Evolutionary conservation across 2,888 invertebrate genomes (phyloP).

Genomic region (Ophion obscuratus): DNA sequence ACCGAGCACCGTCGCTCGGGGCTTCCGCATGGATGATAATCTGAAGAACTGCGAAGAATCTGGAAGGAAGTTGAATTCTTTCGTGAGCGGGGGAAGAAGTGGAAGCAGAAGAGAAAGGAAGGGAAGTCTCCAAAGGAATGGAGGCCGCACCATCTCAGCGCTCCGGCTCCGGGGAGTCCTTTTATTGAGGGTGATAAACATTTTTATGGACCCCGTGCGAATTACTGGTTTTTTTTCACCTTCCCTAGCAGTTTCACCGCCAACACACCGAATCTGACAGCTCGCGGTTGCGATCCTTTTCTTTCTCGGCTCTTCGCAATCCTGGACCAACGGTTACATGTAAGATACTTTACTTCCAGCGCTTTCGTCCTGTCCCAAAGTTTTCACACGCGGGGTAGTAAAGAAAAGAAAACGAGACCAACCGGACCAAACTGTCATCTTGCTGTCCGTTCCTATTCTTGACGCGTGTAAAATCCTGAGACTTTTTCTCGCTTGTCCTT

Average conservation of each 20-base stretch:
- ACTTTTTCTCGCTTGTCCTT: constrained; percentile 4
- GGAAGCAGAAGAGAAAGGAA: constrained; percentile 40
- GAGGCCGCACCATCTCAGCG: constrained; percentile 67
- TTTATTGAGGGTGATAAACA: constrained; percentile 83
- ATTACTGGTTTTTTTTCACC: constrained; percentile 75
- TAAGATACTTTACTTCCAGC: not conserved
- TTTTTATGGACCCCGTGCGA: constrained; percentile 82
- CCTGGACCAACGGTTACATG: constrained; percentile 13
- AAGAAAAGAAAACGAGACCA: not conserved
- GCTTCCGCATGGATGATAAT: constrained; percentile 51
- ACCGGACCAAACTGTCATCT: not conserved
- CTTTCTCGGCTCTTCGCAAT: constrained; percentile 37
- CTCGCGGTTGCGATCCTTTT: constrained; percentile 35
- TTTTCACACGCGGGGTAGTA: not conserved
- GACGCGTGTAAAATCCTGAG: constrained; percentile 7
- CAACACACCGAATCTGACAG: constrained; percentile 23
- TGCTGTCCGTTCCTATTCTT: constrained; percentile 17
- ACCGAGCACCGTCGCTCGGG: constrained; percentile 35
- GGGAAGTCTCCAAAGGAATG: constrained; percentile 45
- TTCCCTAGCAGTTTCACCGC: constrained; percentile 67
- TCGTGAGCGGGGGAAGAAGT: constrained; percentile 39
- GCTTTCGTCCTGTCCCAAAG: not conserved
- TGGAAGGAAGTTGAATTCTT: constrained; percentile 53
- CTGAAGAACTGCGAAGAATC: constrained; percentile 60
- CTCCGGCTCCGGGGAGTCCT: constrained; percentile 61